Evolutionary conservation across 37 sponge, comb jelly and placozoan species (phyloP).

Genomic region (Oscarella lobularis): DNA sequence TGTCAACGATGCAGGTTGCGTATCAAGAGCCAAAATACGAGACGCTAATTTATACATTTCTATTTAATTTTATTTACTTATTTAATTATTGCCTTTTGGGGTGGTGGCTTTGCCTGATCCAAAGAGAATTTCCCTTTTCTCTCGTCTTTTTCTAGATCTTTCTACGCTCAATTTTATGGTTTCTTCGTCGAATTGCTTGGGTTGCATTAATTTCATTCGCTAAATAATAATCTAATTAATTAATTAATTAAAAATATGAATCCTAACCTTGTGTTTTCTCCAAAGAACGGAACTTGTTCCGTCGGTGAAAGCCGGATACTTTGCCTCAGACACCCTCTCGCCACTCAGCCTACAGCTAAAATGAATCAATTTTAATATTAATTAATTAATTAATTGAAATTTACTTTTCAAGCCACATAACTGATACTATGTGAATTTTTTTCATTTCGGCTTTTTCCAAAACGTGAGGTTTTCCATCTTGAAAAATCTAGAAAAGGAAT

Average conservation of each 20-base stretch:
- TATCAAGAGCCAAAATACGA: too few species aligned
- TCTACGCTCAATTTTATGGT: too few species aligned
- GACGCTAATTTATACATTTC: too few species aligned
- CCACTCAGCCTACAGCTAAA: slow-evolving; percentile 26
- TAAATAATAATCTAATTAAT: not conserved
- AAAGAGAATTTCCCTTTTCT: too few species aligned
- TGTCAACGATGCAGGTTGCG: too few species aligned
- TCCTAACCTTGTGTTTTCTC: slow-evolving; percentile 36
- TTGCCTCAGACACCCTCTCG: slow-evolving; percentile 47
- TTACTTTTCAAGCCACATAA: slow-evolving; percentile 61
- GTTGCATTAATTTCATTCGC: slow-evolving; percentile 61
- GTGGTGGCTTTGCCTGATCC: too few species aligned
- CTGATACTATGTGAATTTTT: slow-evolving; percentile 26
- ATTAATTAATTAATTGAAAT: slow-evolving; percentile 6
- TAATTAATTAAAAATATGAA: too few species aligned
- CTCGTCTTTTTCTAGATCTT: too few species aligned
- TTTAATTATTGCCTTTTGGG: too few species aligned
- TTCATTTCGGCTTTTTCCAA: slow-evolving; percentile 30
- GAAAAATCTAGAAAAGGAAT: slow-evolving; percentile 22
- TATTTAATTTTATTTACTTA: too few species aligned
- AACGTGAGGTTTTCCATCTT: slow-evolving; percentile 28
- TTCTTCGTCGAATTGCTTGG: slow-evolving; percentile 52
- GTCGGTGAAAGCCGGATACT: slow-evolving; percentile 38
- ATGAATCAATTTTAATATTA: not conserved
- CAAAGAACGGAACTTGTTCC: slow-evolving; percentile 30